Evolutionary conservation across 2,797 vertebrate species (phyloP).

Genomic region (Hydrophis major): DNA sequence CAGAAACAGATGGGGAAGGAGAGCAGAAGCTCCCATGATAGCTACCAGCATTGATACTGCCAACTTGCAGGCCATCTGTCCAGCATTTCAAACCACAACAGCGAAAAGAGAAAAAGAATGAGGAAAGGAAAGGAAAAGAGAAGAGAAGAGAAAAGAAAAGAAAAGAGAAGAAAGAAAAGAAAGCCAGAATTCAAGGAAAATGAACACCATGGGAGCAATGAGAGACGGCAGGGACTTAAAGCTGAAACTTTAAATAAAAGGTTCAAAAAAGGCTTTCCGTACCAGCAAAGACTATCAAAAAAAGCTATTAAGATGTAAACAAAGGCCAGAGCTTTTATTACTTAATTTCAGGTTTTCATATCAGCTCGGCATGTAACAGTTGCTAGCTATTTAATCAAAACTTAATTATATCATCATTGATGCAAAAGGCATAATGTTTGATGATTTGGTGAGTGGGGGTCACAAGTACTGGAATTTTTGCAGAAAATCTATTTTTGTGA

Average conservation of each 20-base stretch:
- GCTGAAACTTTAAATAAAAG: background rate
- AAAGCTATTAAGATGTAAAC: background rate
- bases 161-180: conserved; percentile 4
- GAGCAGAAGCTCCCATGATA: conserved; percentile 46
- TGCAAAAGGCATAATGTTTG: background rate
- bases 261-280: background rate
- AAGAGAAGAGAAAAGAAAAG: background rate
- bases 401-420: background rate
- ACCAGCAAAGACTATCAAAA: background rate
- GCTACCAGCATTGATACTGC: conserved; percentile 23
- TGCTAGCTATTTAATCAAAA: background rate
- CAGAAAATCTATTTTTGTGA: background rate
- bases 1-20: conserved; percentile 55
- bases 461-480: background rate
- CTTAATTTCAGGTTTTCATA: background rate
- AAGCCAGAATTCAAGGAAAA: conserved; percentile 45
- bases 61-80: conserved; percentile 58
- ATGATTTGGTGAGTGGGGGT: background rate
- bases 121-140: conserved; percentile 27
- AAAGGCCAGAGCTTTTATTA: background rate
- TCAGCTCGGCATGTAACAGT: background rate
- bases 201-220: background rate
- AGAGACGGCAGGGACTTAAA: background rate
- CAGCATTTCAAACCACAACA: conserved; percentile 38
- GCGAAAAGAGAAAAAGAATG: background rate